Percentiles rank a stretch among this genome's conserved stretches.
These are phyloP conservation scores for Arenaria interpres DNA, from an alignment of 2,113 vertebrate species.

Conservation along the genomic window DNA sequence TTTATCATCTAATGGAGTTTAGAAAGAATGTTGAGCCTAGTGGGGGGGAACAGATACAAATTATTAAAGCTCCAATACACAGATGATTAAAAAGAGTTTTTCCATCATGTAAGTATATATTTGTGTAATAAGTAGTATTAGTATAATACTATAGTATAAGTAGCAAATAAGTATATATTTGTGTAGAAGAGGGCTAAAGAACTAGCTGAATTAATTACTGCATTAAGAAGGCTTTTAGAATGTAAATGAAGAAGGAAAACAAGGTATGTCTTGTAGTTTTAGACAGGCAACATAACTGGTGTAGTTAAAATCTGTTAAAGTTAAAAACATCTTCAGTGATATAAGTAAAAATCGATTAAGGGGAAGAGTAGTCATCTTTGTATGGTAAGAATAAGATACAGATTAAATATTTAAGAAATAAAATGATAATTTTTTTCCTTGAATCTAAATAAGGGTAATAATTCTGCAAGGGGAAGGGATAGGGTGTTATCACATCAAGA, in stretches of 20 bases:
- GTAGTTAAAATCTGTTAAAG: not conserved
- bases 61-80: not conserved
- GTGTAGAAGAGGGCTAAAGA: not conserved
- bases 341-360: not conserved
- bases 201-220: not conserved
- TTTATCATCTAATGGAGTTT: conserved; percentile 30
- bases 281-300: not conserved
- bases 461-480: not conserved
- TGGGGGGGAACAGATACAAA: not conserved
- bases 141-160: too few relatives aligned
- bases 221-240: not conserved
- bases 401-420: not conserved
- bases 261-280: not conserved
- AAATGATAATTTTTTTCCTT: not conserved
- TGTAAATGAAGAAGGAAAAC: not conserved
- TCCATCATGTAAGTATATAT: not conserved
- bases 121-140: not conserved
- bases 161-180: not conserved
- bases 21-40: not conserved
- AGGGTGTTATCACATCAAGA: not conserved
- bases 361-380: not conserved
- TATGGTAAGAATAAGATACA: not conserved
- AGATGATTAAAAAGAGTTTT: not conserved
- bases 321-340: not conserved
- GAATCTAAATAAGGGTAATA: not conserved